Evolutionary conservation across 1,140 invertebrate genomes (phyloP).

Genomic region (Neotoxoptera formosana): DNA sequence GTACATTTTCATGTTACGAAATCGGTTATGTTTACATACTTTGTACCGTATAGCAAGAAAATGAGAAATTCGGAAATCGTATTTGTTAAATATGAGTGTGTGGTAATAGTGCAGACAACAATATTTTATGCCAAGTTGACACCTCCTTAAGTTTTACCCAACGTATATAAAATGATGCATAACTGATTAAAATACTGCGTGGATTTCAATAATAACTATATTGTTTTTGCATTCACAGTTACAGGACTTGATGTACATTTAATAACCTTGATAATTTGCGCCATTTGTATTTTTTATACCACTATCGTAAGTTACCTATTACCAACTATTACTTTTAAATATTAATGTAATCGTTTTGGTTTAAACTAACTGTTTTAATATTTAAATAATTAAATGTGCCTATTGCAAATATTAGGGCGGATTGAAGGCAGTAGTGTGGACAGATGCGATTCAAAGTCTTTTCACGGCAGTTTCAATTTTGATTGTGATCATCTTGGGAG

Average conservation of each 20-base stretch:
- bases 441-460: conserved; percentile 81
- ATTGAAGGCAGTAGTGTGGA: conserved; percentile 87
- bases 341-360: background rate
- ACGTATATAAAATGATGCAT: background rate
- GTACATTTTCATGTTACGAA: background rate
- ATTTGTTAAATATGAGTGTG: background rate
- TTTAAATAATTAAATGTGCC: too few relatives aligned
- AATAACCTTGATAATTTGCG: conserved; percentile 61
- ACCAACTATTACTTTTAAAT: background rate
- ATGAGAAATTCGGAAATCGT: background rate
- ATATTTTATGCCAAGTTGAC: background rate
- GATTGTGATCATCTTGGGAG: conserved; percentile 73
- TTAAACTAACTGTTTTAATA: background rate
- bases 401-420: conserved; percentile 71
- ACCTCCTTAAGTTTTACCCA: background rate
- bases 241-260: conserved; percentile 61
- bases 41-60: background rate
- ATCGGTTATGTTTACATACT: background rate
- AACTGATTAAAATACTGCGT: background rate
- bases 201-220: conserved; percentile 25
- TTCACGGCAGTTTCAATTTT: conserved; percentile 79
- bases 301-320: conserved; percentile 60
- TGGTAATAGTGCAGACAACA: background rate
- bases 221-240: conserved; percentile 61
- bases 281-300: conserved; percentile 63